Conservation (phyloP, 1,140 invertebrate species). For the Callitettix versicolor region DNA sequence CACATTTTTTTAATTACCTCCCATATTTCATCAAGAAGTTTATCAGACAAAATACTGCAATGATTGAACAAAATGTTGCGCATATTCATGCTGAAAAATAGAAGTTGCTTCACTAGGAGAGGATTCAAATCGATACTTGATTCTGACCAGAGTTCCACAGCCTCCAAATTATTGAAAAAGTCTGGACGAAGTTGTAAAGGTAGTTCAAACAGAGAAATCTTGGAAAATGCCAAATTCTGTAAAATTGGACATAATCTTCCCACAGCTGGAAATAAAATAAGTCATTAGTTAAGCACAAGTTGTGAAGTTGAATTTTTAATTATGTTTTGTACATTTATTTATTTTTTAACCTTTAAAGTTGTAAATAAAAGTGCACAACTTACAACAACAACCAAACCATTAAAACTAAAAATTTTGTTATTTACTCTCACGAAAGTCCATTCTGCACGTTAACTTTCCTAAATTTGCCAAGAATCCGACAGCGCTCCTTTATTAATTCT, state of each 20-base stretch:
- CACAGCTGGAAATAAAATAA: constrained; percentile 23
- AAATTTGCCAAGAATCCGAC: too few species aligned
- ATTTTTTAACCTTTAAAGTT: too few species aligned
- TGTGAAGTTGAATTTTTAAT: neutral
- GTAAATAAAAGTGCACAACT: too few species aligned
- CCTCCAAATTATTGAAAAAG: constrained; percentile 25
- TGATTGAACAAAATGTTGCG: constrained; percentile 30
- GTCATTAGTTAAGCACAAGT: neutral
- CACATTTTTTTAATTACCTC: constrained; percentile 25
- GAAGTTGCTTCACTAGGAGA: constrained; percentile 27
- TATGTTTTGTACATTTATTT: neutral
- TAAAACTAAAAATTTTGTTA: too few species aligned
- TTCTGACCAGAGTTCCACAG: constrained; percentile 32
- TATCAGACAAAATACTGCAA: constrained; percentile 26
- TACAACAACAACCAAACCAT: too few species aligned
- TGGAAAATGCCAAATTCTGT: constrained; percentile 30
- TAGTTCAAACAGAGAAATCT: constrained; percentile 23
- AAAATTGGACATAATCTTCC: constrained; percentile 27
- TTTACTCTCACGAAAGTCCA: too few species aligned
- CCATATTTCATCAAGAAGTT: constrained; percentile 27
- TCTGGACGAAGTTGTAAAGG: constrained; percentile 15
- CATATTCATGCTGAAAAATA: constrained; percentile 22
- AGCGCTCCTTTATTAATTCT: too few species aligned
- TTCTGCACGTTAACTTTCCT: too few species aligned
- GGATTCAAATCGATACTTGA: constrained; percentile 20